Evolutionary conservation across 2,888 invertebrate species (phyloP).

Genomic region (Ennomos erosarius): DNA sequence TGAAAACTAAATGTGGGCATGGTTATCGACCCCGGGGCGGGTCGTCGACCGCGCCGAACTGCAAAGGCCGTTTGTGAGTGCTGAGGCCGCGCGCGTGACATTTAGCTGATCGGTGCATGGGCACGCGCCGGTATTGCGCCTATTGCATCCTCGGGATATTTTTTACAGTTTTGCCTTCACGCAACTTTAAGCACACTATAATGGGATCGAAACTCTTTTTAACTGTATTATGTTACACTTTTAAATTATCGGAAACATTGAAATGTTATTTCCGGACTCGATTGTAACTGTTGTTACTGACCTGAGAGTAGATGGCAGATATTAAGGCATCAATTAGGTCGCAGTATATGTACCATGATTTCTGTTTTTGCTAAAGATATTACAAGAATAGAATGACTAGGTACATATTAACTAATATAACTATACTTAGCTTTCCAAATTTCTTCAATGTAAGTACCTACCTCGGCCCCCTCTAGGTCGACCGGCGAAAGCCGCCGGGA

Average conservation of each 20-base stretch:
- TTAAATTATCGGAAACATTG: conserved; percentile 19
- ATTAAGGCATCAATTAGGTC: neutral
- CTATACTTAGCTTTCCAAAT: too few species aligned
- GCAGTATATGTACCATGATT: too few species aligned
- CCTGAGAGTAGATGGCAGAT: conserved; percentile 8
- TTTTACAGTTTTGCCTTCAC: conserved; percentile 24
- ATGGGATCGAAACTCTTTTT: conserved; percentile 1
- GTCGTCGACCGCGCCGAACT: conserved; percentile 83
- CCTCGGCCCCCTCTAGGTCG: too few species aligned
- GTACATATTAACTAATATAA: too few species aligned
- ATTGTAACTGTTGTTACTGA: conserved; percentile 5
- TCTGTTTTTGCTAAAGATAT: too few species aligned
- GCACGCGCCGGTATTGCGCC: conserved; percentile 66
- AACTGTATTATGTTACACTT: conserved; percentile 20
- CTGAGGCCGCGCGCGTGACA: conserved; percentile 81
- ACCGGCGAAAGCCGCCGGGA: too few species aligned
- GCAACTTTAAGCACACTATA: neutral
- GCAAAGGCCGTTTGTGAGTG: conserved; percentile 85
- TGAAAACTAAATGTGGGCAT: conserved; percentile 82
- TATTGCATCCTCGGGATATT: conserved; percentile 19
- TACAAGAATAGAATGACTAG: too few species aligned
- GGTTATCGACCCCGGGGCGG: conserved; percentile 76
- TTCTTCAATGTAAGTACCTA: too few species aligned
- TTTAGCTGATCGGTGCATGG: conserved; percentile 68
- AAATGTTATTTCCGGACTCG: conserved; percentile 18